Conservation (phyloP, 64 coral and sea anemone genomes). For the Anthopleura sola region DNA sequence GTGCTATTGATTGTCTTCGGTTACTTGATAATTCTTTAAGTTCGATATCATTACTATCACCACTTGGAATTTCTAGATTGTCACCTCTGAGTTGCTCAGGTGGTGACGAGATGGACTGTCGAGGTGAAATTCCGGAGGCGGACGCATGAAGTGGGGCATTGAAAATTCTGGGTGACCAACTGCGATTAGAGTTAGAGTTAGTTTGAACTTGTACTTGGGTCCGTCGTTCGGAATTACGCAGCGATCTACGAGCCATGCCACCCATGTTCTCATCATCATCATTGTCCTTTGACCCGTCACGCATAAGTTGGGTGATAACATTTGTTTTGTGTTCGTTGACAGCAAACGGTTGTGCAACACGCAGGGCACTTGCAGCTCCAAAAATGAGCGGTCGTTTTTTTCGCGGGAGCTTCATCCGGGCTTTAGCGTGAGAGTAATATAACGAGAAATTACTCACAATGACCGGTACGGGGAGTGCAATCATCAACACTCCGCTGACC, state of each 20-base stretch:
- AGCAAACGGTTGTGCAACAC: slow-evolving; percentile 69
- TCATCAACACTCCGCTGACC: slow-evolving; percentile 84
- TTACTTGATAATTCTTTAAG: background rate
- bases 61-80: background rate
- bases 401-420: slow-evolving; percentile 65
- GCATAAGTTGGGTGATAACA: slow-evolving; percentile 45
- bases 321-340: slow-evolving; percentile 31
- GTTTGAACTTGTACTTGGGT: background rate
- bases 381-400: slow-evolving; percentile 76
- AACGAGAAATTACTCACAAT: slow-evolving; percentile 93
- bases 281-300: slow-evolving; percentile 20
- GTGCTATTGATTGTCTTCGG: background rate
- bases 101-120: background rate
- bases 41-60: background rate
- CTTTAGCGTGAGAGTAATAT: slow-evolving; percentile 93
- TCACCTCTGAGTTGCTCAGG: background rate
- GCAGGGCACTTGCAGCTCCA: slow-evolving; percentile 69
- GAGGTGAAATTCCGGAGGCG: background rate
- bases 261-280: slow-evolving; percentile 20
- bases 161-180: background rate
- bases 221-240: background rate
- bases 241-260: background rate
- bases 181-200: background rate
- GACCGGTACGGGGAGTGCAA: slow-evolving; percentile 80
- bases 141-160: background rate